Base-by-base conservation (phyloP, 2,888 invertebrate species). In the Osmoderma eremita region DNA sequence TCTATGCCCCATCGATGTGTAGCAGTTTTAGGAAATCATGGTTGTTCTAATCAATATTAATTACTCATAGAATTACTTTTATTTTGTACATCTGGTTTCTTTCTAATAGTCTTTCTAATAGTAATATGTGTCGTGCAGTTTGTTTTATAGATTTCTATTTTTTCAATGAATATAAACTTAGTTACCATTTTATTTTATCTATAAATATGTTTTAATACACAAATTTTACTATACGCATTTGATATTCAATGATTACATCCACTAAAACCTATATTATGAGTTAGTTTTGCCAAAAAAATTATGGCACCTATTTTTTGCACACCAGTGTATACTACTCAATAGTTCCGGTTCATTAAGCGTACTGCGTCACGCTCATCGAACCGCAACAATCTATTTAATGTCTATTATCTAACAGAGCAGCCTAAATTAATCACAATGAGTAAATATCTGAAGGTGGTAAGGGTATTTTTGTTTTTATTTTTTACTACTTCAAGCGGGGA, bases 141-240 rank as follows among this genome's bases (percentile, higher is more conserved):
- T 45, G 13, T 45, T 41, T 41, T 41, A 41, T 41, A 41, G n/a
- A 41, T 41, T 41, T 12, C 3, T 41, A 8, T n/a, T 41, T 45
- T 45, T 45, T 45, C 45, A 45, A 17, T 45, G 45, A 45, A 45
- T 45, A 45, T 45, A 15, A 45, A 24, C 24, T 24, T 24, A 45
- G n/a, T n/a, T n/a, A n/a, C 45, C 17, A 45, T 45, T 45, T 15
- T 45, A 41, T 45, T 45, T 3, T 15, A 45, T n/a, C 17, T 8
- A 45, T 17, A 45, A 45, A 15, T 45, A 45, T 45, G 3, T 15
- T 45, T 45, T n/a, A 45, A 15, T 45, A 45, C 6, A 45, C 15
- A 45, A 15, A 15, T 15, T 15, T 45, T 45, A 41, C 45, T 45
- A 24, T 24, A 24, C 5, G 24, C 24, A 24, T 24, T 24, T 5